phyloP scores from a whole-genome alignment of 2,113 vertebrate genomes.

The Terrapene triunguis region DNA sequence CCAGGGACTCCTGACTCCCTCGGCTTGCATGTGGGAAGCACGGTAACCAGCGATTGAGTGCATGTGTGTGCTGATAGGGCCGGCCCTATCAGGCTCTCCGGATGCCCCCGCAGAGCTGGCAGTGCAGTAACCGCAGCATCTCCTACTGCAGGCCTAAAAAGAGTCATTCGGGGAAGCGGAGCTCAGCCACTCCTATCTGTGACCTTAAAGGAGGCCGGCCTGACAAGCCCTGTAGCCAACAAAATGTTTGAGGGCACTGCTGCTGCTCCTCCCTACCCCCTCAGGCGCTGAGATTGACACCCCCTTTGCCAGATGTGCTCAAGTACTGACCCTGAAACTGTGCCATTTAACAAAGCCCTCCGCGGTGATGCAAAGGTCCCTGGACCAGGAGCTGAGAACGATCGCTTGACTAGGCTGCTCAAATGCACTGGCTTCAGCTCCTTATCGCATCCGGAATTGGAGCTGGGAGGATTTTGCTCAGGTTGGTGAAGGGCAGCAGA shows the following conservation, averaged over 20 bases:
- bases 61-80: not conserved
- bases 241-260: not conserved
- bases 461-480: rapidly evolving
- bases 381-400: not conserved
- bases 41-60: not conserved
- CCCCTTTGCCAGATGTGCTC: not conserved
- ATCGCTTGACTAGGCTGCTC: not conserved
- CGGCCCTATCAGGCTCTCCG: not conserved
- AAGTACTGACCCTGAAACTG: rapidly evolving
- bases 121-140: not conserved
- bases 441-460: rapidly evolving
- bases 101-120: not conserved
- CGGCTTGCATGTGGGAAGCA: not conserved
- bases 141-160: conserved; percentile 34
- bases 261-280: not conserved
- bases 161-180: not conserved
- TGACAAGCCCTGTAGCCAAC: not conserved
- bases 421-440: not conserved
- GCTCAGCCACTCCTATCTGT: not conserved
- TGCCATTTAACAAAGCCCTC: rapidly evolving
- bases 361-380: rapidly evolving
- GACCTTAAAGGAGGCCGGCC: conserved; percentile 4
- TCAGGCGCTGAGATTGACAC: rapidly evolving
- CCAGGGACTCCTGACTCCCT: conserved; percentile 2
- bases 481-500: not conserved